Conservation (phyloP, 2,797 vertebrate species). For the Megalops cyprinoides region DNA sequence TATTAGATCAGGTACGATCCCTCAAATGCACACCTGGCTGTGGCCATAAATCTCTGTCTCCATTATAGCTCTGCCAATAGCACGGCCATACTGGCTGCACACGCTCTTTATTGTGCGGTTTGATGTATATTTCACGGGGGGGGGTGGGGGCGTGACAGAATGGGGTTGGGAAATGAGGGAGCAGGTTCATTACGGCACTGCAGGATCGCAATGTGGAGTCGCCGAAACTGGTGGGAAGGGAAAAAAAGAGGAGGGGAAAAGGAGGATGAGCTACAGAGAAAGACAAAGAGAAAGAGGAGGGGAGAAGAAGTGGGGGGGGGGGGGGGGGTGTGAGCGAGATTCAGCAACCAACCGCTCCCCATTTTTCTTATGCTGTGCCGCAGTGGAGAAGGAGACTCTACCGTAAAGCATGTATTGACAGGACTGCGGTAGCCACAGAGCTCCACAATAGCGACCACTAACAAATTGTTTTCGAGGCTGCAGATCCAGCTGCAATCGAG, state of each 20-base stretch:
- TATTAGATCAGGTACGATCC: slow-evolving; percentile 63
- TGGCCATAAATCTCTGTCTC: slow-evolving; percentile 75
- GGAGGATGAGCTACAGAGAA: slow-evolving; percentile 20
- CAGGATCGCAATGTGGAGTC: slow-evolving; percentile 43
- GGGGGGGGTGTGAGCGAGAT: slow-evolving; percentile 4
- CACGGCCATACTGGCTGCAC: slow-evolving; percentile 73
- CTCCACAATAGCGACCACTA: slow-evolving; percentile 51
- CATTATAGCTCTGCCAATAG: slow-evolving; percentile 77
- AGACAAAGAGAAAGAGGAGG: slow-evolving; percentile 17
- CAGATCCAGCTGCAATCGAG: background rate
- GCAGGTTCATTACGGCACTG: slow-evolving; percentile 49
- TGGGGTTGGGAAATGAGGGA: slow-evolving; percentile 77
- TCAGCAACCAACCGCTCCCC: slow-evolving; percentile 26
- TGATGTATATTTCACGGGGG: slow-evolving; percentile 70
- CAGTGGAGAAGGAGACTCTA: slow-evolving; percentile 24
- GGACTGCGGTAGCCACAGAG: slow-evolving; percentile 56
- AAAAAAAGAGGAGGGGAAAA: slow-evolving; percentile 7
- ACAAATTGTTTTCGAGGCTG: slow-evolving; percentile 16
- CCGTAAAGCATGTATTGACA: slow-evolving; percentile 63
- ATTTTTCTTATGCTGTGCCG: slow-evolving; percentile 14
- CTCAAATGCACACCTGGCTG: slow-evolving; percentile 64
- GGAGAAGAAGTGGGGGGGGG: slow-evolving; percentile 29
- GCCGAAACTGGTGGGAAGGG: slow-evolving; percentile 41
- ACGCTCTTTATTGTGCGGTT: slow-evolving; percentile 70
- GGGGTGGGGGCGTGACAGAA: slow-evolving; percentile 79